Evolutionary conservation across 2,113 vertebrate genomes (phyloP).

Genomic region (Megaleporinus macrocephalus): DNA sequence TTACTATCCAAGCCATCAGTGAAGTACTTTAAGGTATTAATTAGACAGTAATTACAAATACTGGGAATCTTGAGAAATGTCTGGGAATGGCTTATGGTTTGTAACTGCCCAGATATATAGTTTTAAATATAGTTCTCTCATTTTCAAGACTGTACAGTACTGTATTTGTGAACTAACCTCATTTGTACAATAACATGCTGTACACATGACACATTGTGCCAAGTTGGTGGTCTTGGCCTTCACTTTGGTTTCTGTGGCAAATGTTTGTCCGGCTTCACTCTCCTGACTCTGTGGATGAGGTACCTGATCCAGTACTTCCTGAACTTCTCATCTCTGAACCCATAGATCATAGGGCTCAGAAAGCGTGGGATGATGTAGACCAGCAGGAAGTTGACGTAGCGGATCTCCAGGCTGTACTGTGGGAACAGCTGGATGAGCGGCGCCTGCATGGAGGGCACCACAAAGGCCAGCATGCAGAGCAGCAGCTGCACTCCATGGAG

Average conservation of each 20-base stretch:
- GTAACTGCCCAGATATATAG: too few relatives aligned
- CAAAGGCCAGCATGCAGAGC: constrained; percentile 79
- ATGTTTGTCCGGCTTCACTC: constrained; percentile 52
- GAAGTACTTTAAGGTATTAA: too few relatives aligned
- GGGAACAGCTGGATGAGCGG: constrained; percentile 76
- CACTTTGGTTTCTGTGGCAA: constrained; percentile 35
- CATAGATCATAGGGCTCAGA: constrained; percentile 79
- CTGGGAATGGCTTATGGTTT: too few relatives aligned
- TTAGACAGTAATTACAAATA: too few relatives aligned
- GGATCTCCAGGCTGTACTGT: constrained; percentile 71
- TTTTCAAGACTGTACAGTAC: too few relatives aligned
- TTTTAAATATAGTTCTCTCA: too few relatives aligned
- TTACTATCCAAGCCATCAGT: too few relatives aligned
- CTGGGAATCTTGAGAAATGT: too few relatives aligned
- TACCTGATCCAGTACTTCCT: constrained; percentile 71
- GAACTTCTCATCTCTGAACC: constrained; percentile 77
- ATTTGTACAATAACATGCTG: background rate
- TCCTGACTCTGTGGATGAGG: constrained; percentile 50
- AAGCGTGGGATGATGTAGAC: constrained; percentile 81
- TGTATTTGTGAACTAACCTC: background rate
- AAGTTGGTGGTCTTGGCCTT: background rate
- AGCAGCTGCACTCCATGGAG: constrained; percentile 77
- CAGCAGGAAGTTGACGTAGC: constrained; percentile 77
- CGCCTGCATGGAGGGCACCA: constrained; percentile 77
- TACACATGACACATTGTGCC: too few relatives aligned